phyloP scores from a whole-genome alignment of 2,888 invertebrate species.

The Cetonia aurata region DNA sequence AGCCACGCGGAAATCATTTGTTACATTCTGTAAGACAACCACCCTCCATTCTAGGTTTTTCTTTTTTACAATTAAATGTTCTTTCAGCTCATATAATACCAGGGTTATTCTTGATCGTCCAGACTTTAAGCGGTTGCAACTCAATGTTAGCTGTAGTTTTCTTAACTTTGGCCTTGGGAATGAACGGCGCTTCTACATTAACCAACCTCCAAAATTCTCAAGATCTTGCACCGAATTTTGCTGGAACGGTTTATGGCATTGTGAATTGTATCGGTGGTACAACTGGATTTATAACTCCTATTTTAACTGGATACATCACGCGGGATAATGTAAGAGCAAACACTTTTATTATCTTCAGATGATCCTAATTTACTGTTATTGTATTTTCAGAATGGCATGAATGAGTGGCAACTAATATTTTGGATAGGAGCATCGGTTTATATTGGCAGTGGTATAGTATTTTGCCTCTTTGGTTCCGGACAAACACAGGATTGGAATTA shows the following conservation, averaged over 20 bases:
- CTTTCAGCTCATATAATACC: conserved; percentile 65
- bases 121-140: conserved; percentile 75
- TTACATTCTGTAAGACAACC: conserved; percentile 71
- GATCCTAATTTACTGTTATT: not conserved
- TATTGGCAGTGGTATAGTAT: conserved; percentile 76
- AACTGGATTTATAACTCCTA: conserved; percentile 79
- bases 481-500: conserved; percentile 81
- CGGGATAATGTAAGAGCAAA: conserved; percentile 57
- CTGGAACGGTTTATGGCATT: conserved; percentile 80
- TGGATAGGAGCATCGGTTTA: conserved; percentile 79
- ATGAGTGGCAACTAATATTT: conserved; percentile 82
- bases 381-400: conserved; percentile 77
- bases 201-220: conserved; percentile 69
- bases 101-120: conserved; percentile 68
- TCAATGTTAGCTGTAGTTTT: conserved; percentile 73
- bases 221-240: conserved; percentile 81
- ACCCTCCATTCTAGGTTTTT: no score
- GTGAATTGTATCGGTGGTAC: conserved; percentile 80
- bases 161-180: conserved; percentile 77
- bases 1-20: conserved; percentile 75
- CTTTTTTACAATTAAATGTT: not conserved
- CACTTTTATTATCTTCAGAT: not conserved
- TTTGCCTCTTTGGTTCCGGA: conserved; percentile 78
- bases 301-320: conserved; percentile 73
- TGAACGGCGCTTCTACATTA: conserved; percentile 66